These are phyloP conservation scores for Eleginops maclovinus DNA, from an alignment of 2,113 vertebrate species.

Conservation along the genomic window DNA sequence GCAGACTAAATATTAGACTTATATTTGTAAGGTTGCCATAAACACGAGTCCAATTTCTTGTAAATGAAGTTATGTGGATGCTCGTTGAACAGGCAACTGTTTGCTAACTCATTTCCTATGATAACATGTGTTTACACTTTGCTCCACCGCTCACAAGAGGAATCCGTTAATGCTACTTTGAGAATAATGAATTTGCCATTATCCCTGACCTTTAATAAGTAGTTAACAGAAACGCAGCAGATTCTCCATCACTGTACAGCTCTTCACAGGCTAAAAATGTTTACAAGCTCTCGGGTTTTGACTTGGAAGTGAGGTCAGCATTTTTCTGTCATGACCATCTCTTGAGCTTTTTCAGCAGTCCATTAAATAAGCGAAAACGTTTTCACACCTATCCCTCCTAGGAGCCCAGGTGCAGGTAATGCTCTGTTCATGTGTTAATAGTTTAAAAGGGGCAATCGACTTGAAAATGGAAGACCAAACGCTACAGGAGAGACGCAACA, in stretches of 20 bases:
- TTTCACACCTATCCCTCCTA: constrained; percentile 39
- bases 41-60: not conserved
- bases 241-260: not conserved
- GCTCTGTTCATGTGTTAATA: constrained; percentile 9
- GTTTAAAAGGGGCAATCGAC: constrained; percentile 32
- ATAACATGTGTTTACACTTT: constrained; percentile 9
- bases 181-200: not conserved
- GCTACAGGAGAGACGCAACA: not conserved
- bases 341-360: constrained; percentile 24
- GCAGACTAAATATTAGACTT: not conserved
- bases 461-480: constrained; percentile 10
- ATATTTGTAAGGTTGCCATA: not conserved
- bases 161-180: not conserved
- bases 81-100: constrained; percentile 2
- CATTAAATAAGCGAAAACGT: constrained; percentile 32
- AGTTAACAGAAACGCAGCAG: not conserved
- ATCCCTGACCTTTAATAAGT: not conserved
- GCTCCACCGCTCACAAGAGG: not conserved
- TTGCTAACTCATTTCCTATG: not conserved
- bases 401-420: constrained; percentile 37
- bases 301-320: constrained; percentile 18
- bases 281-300: constrained; percentile 11
- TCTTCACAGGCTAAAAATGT: not conserved
- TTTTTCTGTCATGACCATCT: constrained; percentile 20
- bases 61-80: not conserved